phyloP scores from a whole-genome alignment of 1,140 invertebrate genomes.

The Pristionchus pacificus region DNA sequence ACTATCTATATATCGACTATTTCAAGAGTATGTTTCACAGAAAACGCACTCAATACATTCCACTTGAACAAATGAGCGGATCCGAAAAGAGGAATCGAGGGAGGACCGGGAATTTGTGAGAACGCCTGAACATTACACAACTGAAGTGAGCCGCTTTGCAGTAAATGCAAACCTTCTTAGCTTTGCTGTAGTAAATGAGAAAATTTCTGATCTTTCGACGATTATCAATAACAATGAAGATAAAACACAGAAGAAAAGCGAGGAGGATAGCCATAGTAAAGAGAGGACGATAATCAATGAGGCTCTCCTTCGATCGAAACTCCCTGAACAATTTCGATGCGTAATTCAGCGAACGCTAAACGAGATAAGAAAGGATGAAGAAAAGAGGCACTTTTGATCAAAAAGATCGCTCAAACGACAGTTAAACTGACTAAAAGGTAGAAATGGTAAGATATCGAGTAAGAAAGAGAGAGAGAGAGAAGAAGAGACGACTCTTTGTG shows the following conservation, averaged over 20 bases:
- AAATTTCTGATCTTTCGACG: too few species aligned
- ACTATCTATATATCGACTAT: too few species aligned
- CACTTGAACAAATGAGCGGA: neutral
- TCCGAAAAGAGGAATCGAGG: neutral
- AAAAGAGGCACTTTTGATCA: neutral
- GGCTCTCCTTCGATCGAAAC: too few species aligned
- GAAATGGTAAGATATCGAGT: too few species aligned
- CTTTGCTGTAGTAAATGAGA: neutral
- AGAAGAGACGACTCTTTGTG: too few species aligned
- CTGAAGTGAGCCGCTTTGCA: neutral
- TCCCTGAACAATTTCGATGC: too few species aligned
- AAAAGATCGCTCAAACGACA: neutral
- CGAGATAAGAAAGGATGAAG: neutral
- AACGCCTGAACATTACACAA: neutral
- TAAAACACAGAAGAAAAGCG: neutral
- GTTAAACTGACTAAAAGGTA: too few species aligned
- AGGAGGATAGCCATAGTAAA: neutral
- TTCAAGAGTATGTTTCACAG: neutral
- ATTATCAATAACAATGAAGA: too few species aligned
- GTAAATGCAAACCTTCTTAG: neutral
- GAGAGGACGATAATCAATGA: too few species aligned
- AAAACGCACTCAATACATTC: neutral
- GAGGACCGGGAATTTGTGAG: neutral
- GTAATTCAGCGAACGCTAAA: neutral
- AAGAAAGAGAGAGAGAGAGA: neutral